Conservation (phyloP, 1,140 invertebrate genomes). For the Araneus ventricosus region DNA sequence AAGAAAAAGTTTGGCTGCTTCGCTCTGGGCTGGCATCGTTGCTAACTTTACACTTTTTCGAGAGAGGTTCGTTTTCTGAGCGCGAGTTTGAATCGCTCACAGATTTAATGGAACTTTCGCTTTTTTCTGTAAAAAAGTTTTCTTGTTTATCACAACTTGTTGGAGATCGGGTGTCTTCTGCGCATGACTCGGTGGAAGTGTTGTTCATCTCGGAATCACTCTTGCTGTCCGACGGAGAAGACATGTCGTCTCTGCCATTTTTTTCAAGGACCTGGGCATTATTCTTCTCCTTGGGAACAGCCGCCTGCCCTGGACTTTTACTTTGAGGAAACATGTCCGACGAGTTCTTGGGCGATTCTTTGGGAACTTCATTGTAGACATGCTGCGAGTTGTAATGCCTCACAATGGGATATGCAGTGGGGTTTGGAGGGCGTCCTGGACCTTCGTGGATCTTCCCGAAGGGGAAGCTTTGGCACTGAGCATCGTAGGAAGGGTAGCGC, state of each 20-base stretch:
- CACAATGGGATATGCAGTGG: slow-evolving; percentile 58
- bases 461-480: slow-evolving; percentile 70
- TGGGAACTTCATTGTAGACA: slow-evolving; percentile 54
- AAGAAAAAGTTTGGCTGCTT: slow-evolving; percentile 70
- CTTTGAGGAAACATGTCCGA: slow-evolving; percentile 58
- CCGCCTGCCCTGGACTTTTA: slow-evolving; percentile 52
- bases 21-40: slow-evolving; percentile 60
- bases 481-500: slow-evolving; percentile 56
- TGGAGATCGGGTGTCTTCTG: slow-evolving; percentile 70
- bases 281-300: slow-evolving; percentile 46
- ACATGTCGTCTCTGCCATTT: slow-evolving; percentile 59
- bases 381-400: slow-evolving; percentile 66
- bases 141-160: slow-evolving; percentile 70
- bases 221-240: slow-evolving; percentile 63
- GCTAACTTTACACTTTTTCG: slow-evolving; percentile 61
- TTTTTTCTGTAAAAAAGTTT: slow-evolving; percentile 34
- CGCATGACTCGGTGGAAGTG: slow-evolving; percentile 70
- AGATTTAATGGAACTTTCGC: slow-evolving; percentile 58
- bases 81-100: slow-evolving; percentile 43
- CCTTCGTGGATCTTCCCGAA: slow-evolving; percentile 57
- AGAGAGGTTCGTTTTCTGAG: slow-evolving; percentile 20
- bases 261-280: slow-evolving; percentile 37
- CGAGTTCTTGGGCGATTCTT: slow-evolving; percentile 48
- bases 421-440: slow-evolving; percentile 48
- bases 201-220: slow-evolving; percentile 71